Conservation (phyloP, 2,797 vertebrate species). For the Amniataba percoides region DNA sequence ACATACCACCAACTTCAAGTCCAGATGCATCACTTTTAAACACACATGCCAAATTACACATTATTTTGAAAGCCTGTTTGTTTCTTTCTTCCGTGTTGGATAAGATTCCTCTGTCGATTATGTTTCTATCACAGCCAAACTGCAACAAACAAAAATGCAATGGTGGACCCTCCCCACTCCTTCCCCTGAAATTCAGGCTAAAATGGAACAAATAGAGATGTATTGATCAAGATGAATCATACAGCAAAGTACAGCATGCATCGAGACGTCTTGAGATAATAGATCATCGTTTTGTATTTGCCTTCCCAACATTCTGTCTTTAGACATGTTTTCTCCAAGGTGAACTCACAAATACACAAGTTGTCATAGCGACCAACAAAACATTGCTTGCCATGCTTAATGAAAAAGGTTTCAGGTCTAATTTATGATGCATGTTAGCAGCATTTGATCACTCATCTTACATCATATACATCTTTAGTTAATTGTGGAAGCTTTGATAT, state of each 20-base stretch:
- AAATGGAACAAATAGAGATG: neutral
- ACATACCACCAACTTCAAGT: no score
- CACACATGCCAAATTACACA: neutral
- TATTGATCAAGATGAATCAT: neutral
- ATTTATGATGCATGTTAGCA: neutral
- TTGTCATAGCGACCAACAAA: conserved; percentile 12
- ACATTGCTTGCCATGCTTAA: conserved; percentile 1
- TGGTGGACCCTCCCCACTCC: neutral
- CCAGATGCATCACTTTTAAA: neutral
- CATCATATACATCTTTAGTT: neutral
- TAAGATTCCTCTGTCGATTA: neutral
- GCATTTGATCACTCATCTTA: conserved; percentile 13
- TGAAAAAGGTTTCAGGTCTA: conserved; percentile 8
- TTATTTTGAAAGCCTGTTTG: neutral
- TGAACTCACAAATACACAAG: neutral
- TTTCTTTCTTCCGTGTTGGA: neutral
- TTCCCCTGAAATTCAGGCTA: neutral
- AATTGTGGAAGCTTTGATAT: conserved; percentile 18
- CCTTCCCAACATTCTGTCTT: neutral
- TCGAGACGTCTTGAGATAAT: neutral
- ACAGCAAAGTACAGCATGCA: no score
- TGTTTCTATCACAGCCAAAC: neutral
- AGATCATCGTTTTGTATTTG: no score
- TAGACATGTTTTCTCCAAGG: no score
- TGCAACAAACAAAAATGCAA: neutral